Base-by-base conservation (phyloP, 2,797 vertebrate species). In the Chrysocyon brachyurus region DNA sequence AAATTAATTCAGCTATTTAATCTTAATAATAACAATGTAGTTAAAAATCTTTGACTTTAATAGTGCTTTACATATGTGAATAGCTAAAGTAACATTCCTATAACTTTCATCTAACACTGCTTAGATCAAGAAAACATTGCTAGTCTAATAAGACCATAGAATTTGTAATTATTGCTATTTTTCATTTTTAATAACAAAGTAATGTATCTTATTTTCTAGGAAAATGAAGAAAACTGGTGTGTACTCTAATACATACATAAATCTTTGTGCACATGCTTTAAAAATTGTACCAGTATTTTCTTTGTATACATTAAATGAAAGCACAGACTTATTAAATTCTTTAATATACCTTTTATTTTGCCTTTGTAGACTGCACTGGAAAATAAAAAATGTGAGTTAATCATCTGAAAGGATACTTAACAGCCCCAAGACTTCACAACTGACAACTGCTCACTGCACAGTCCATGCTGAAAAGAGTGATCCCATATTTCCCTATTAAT, bases 131-230 rank as follows among this genome's bases (percentile, higher is more conserved):
- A 98, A 98, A 96, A 96, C 96, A 98, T 97, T 99, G 98, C 97
- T 98, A 98, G 98, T 97, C 63, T 98, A 98, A 97, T 97, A 97
- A 98, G 97, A 96, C 96, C 98, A 96, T 98, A 98, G 97, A 98
- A 95, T 98, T 98, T 98, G 81, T 98, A 98, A 99, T 98, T 98
- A 98, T 98, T 98, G 87, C 95, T 98, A 98, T 98, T 98, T 99
- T 98, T 98, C 97, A 98, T 95, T 98, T 97, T 98, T 98, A 98
- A 98, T 96, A 98, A 1, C 96, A 98, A 90, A 97, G 87, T 98
- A 95, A 96, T 93, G 15, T 95, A 46, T 98, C 98, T 98, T 98
- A 98, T 99, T 98, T 98, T 98, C 98, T 97, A 98, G 98, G 97
- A 97, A 98, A 98, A 97, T 96, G 70, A 98, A 97, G 89, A 97